Base-by-base conservation (phyloP, 2,113 vertebrate species). In the Lagopus muta region DNA sequence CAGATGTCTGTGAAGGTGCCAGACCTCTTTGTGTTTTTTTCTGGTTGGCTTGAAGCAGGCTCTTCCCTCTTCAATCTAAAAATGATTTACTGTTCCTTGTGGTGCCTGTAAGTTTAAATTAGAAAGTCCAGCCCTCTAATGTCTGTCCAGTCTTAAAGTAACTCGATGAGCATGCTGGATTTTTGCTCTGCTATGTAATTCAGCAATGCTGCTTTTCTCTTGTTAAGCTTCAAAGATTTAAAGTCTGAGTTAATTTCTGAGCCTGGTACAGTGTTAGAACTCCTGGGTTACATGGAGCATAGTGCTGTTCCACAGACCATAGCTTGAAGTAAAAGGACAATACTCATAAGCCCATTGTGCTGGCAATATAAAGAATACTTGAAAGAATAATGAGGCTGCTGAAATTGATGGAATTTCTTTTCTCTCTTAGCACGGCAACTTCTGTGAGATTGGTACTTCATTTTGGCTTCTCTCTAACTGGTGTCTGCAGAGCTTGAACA, bases 1-100 rank as follows among this genome's bases (percentile, higher is more conserved):
- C 24, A 42, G 34, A 13, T 6, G 50, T 85, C 64, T 57, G 17
- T 75, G 19, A 10, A n/a, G 69, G 11, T 38, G 55, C 22, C 21
- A 28, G 25, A 65, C 13, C 10, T 75, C 3, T 13, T 52, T 15
- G 4, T 18, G 0, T 75, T 38, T 71, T 58, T 69, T 80, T 54
- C 8, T 76, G 40, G 9, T 17, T 88, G 57, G 14, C 8, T 65
- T 57, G 4, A 70, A 79, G 28, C 8, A 15, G 13, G 24, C 21
- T 25, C 0, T 65, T 79, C 4, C 6, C 4, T 4, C 3, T 43
- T 57, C 19, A 24, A 10, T 79, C 15, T 10, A 1, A 1, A 47
- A 36, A 6, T n/a, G 10, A 30, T 60, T 48, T 50, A 28, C 66
- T 34, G 6, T 13, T 47, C 67, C 12, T 75, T 74, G 55, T 15